phyloP scores from a whole-genome alignment of 2,888 invertebrate species.

The Drosophila histrio region DNA sequence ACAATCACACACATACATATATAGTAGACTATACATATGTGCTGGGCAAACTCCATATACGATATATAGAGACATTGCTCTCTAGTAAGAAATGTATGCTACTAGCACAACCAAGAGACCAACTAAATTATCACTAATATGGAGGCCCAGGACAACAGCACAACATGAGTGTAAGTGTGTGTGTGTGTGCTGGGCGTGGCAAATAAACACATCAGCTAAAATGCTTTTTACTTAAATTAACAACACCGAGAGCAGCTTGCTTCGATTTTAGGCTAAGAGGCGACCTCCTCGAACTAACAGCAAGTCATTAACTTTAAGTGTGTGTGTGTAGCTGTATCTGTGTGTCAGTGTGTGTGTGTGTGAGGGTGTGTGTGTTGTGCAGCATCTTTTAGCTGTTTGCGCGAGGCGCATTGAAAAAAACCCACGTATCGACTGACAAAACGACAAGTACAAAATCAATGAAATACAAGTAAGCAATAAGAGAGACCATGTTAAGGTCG shows the following conservation, averaged over 20 bases:
- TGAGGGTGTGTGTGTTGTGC: slow-evolving; percentile 17
- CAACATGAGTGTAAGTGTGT: slow-evolving; percentile 11
- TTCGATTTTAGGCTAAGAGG: slow-evolving; percentile 48
- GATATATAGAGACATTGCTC: slow-evolving; percentile 49
- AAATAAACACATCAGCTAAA: slow-evolving; percentile 79
- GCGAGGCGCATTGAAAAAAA: slow-evolving; percentile 21
- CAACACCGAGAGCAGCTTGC: slow-evolving; percentile 69
- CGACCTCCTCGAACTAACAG: slow-evolving; percentile 49
- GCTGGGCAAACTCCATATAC: slow-evolving; percentile 20
- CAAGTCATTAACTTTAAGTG: slow-evolving; percentile 63
- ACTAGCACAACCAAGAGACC: slow-evolving; percentile 65
- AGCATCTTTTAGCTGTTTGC: slow-evolving; percentile 17
- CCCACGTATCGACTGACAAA: slow-evolving; percentile 35
- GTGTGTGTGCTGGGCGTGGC: slow-evolving; percentile 63
- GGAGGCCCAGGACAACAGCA: slow-evolving; percentile 36
- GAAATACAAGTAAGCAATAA: slow-evolving; percentile 44
- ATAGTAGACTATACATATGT: slow-evolving; percentile 23
- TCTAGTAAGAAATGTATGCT: slow-evolving; percentile 52
- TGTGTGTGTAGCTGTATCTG: slow-evolving; percentile 18
- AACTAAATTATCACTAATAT: slow-evolving; percentile 80
- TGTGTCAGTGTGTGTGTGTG: neutral
- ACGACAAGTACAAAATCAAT: slow-evolving; percentile 52
- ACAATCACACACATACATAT: slow-evolving; percentile 1
- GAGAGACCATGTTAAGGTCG: slow-evolving; percentile 21
- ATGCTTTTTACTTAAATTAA: slow-evolving; percentile 80